Evolutionary conservation across 2,888 invertebrate genomes (phyloP), one percentile per base, ranked within the genome.

Genomic region (Invenusta paracnida): DNA sequence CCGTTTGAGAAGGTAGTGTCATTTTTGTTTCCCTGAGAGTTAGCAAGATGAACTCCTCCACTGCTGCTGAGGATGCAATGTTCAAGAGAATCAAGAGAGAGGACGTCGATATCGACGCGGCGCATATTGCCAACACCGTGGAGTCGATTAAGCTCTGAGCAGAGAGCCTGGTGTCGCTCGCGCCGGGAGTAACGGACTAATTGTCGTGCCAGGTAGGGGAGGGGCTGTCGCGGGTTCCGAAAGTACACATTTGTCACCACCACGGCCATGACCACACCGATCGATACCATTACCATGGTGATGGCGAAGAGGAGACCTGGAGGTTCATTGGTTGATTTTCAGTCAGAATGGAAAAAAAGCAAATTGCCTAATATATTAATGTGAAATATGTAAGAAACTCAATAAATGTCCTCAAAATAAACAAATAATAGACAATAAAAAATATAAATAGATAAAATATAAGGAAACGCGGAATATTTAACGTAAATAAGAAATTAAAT

Each of bases 261-360:
- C 73, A 73, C 73, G 2, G 73, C 73, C 73, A 73, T 73, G 2
- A 73, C 73, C 23, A 73, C 73, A 23, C 73, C 73, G 73, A 73
- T 73, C 17, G 73, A 73, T 73, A 73, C 73, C 73, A 73, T 73
- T 25, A 73, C 73, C 73, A 73, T 73, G 23, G 73, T 73, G 25
- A 73, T 73, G 5, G 73, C 73, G 23, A 73, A 73, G 2, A 73
- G 73, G 27, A 73, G 73, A 73, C 73, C 73, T 73, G 17, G 25
- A 73, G 73, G n/a, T n/a, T n/a, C n/a, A n/a, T n/a, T n/a, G n/a
- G n/a, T n/a, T n/a, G n/a, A n/a, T n/a, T n/a, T n/a, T n/a, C n/a
- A n/a, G n/a, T n/a, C n/a, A n/a, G n/a, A n/a, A n/a, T n/a, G n/a
- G n/a, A n/a, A n/a, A n/a, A n/a, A n/a, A n/a, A n/a, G n/a, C n/a